These are phyloP conservation scores for Pseudomyrmex sp. DNA, from an alignment of 1,140 invertebrate species.

Conservation along the genomic window DNA sequence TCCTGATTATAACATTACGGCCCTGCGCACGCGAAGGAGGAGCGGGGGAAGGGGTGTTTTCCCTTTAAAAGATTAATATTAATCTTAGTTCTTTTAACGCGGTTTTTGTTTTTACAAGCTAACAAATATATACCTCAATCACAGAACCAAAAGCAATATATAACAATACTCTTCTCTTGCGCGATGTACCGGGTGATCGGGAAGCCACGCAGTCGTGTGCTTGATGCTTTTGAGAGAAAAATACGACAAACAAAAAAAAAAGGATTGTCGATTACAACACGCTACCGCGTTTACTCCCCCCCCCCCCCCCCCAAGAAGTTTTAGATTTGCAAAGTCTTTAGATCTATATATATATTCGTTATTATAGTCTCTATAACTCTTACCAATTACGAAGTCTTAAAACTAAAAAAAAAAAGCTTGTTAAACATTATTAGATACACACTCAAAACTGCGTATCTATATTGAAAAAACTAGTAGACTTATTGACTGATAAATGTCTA, in stretches of 20 bases:
- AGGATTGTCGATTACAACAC: background rate
- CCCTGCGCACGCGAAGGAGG: slow-evolving; percentile 54
- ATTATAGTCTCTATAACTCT: slow-evolving; percentile 28
- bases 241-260: background rate
- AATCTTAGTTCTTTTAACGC: slow-evolving; percentile 80
- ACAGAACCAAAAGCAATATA: slow-evolving; percentile 83
- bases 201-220: slow-evolving; percentile 27
- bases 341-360: slow-evolving; percentile 30
- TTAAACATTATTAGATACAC: slow-evolving; percentile 36
- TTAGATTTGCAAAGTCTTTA: slow-evolving; percentile 38
- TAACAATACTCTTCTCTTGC: slow-evolving; percentile 82
- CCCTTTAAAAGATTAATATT: slow-evolving; percentile 80
- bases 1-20: slow-evolving; percentile 44
- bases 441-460: slow-evolving; percentile 20
- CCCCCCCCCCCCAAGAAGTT: background rate
- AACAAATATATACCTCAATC: slow-evolving; percentile 85
- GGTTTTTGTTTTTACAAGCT: slow-evolving; percentile 79
- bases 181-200: slow-evolving; percentile 71
- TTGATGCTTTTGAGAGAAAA: slow-evolving; percentile 31
- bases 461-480: slow-evolving; percentile 24
- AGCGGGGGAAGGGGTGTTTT: slow-evolving; percentile 75
- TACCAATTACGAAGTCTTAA: slow-evolving; percentile 55
- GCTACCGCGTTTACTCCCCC: background rate
- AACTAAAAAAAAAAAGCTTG: slow-evolving; percentile 48
- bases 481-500: slow-evolving; percentile 11